Percentiles rank a stretch among this genome's conserved stretches.
Conservation (phyloP, 2,888 invertebrate species). For the Hirtodrosophila alboralis region DNA sequence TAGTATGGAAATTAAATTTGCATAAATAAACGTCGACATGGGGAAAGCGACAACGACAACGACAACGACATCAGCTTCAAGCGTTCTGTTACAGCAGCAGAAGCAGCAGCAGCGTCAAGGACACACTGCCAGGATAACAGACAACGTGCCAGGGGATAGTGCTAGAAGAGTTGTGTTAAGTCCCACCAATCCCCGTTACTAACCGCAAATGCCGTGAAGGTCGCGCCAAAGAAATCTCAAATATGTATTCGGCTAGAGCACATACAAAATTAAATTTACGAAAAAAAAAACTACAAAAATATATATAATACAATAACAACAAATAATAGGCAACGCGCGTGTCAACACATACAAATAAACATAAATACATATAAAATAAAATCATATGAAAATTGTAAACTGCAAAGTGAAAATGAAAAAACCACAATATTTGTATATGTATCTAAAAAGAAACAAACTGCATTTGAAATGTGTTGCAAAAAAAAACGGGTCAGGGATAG, state of each 20-base stretch:
- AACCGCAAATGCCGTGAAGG: constrained; percentile 38
- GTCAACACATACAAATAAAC: constrained; percentile 45
- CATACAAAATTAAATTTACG: constrained; percentile 63
- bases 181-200: no score
- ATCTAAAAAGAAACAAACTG: constrained; percentile 43
- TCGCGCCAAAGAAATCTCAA: constrained; percentile 60
- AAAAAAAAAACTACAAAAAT: constrained; percentile 23
- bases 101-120: constrained; percentile 42
- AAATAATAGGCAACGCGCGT: constrained; percentile 37
- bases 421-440: constrained; percentile 9
- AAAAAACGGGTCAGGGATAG: neutral
- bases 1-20: constrained; percentile 80
- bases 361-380: constrained; percentile 18
- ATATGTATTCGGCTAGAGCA: constrained; percentile 64
- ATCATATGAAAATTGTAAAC: constrained; percentile 17
- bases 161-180: constrained; percentile 55
- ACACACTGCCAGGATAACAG: constrained; percentile 59
- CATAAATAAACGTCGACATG: constrained; percentile 79
- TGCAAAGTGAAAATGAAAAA: constrained; percentile 22
- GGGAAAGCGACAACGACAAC: constrained; percentile 61
- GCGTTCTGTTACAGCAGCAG: constrained; percentile 39
- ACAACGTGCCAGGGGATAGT: constrained; percentile 33
- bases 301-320: no score
- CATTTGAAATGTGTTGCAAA: constrained; percentile 45
- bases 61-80: constrained; percentile 51